Evolutionary conservation across 2,113 vertebrate species (phyloP).

Genomic region (Chlamydotis undulata): DNA sequence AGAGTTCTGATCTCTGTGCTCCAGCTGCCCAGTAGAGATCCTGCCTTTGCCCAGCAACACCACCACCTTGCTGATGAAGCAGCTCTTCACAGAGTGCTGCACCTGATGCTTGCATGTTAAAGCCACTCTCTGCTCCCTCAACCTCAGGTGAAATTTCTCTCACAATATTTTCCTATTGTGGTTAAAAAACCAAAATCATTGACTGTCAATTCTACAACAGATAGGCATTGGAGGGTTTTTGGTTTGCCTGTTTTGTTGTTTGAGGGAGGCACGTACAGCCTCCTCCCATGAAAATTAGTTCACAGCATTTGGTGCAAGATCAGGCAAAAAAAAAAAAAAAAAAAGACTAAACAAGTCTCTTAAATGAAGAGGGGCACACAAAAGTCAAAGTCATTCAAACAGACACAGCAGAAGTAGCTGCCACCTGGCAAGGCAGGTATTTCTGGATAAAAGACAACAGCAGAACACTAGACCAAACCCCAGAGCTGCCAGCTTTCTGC

Average conservation of each 20-base stretch:
- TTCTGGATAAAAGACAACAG: neutral
- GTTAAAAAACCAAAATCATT: neutral
- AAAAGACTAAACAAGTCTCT: neutral
- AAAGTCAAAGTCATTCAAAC: neutral
- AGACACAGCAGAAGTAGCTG: neutral
- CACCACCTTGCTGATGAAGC: accelerated
- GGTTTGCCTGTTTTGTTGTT: neutral
- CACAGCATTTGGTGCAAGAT: neutral
- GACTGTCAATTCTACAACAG: neutral
- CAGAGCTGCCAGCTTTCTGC: too few relatives aligned
- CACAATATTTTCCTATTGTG: accelerated
- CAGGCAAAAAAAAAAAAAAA: neutral
- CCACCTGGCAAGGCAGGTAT: neutral
- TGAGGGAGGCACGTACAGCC: accelerated
- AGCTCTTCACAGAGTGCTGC: neutral
- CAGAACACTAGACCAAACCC: neutral
- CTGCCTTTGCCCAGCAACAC: neutral
- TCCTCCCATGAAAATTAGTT: neutral
- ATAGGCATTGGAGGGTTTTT: neutral
- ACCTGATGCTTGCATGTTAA: accelerated
- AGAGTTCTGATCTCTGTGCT: neutral
- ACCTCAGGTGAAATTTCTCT: neutral
- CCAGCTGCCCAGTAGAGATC: neutral
- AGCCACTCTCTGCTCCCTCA: neutral
- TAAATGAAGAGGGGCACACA: neutral